phyloP scores from a whole-genome alignment of 2,797 vertebrate species.

The Buphagus erythrorhynchus region DNA sequence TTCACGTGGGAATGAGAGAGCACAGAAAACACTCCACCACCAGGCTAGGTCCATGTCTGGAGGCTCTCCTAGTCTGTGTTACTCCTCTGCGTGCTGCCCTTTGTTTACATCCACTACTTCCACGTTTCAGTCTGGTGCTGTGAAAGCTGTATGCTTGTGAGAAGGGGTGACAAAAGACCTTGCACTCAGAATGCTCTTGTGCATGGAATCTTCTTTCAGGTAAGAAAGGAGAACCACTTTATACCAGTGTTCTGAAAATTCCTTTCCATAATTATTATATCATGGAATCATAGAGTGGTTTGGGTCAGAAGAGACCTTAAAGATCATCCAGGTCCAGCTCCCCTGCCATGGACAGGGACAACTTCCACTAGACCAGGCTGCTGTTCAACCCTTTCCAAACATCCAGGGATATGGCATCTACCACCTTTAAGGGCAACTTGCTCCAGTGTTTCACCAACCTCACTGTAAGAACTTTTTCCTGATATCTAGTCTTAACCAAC shows the following conservation, averaged over 20 bases:
- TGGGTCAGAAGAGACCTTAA: background rate
- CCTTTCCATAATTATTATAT: background rate
- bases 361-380: background rate
- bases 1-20: background rate
- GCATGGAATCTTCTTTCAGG: background rate
- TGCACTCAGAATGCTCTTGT: background rate
- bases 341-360: background rate
- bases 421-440: background rate
- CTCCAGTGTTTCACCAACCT: background rate
- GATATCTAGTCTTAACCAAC: rapidly evolving
- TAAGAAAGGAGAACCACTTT: background rate
- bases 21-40: background rate
- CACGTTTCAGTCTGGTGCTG: background rate
- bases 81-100: background rate
- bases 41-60: background rate
- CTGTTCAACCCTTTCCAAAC: rapidly evolving
- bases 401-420: background rate
- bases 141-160: background rate
- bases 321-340: background rate
- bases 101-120: background rate
- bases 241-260: background rate
- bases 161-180: background rate
- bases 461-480: background rate
- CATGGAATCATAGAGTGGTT: background rate
- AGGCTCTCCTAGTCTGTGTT: background rate